phyloP scores from a whole-genome alignment of 2,797 vertebrate species.

The Sternotherus odoratus region DNA sequence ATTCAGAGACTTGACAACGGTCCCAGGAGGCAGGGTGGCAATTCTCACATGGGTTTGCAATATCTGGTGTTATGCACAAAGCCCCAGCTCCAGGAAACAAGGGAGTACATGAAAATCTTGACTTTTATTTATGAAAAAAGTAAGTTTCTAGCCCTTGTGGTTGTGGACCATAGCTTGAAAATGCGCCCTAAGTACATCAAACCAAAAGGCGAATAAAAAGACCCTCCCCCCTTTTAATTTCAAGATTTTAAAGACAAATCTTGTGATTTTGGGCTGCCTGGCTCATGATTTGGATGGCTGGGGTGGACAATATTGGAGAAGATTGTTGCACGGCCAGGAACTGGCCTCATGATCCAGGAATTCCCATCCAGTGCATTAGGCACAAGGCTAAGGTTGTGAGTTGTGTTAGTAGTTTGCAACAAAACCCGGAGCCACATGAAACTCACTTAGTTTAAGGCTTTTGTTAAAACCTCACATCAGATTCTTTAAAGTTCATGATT shows the following conservation, averaged over 20 bases:
- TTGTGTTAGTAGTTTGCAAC: background rate
- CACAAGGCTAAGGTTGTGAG: background rate
- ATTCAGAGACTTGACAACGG: background rate
- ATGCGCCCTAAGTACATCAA: background rate
- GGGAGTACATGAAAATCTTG: background rate
- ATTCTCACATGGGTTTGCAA: constrained; percentile 8
- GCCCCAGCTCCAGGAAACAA: background rate
- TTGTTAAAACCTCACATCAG: background rate
- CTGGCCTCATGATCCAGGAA: background rate
- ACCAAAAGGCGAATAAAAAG: background rate
- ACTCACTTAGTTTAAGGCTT: accelerated
- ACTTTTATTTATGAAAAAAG: background rate
- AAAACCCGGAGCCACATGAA: background rate
- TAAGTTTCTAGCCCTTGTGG: background rate
- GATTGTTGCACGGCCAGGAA: background rate
- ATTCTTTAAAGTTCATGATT: background rate
- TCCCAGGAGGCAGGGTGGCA: background rate
- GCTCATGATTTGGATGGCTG: background rate
- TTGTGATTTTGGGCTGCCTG: background rate
- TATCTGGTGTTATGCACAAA: constrained; percentile 13
- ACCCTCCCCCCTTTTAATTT: background rate
- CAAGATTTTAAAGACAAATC: background rate
- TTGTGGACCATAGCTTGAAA: background rate
- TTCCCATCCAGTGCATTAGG: background rate
- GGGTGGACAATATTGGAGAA: background rate